Percentiles rank a stretch among this genome's conserved stretches.
Conservation (phyloP, 2,797 vertebrate species). For the Hapalemur alaotrensis region DNA sequence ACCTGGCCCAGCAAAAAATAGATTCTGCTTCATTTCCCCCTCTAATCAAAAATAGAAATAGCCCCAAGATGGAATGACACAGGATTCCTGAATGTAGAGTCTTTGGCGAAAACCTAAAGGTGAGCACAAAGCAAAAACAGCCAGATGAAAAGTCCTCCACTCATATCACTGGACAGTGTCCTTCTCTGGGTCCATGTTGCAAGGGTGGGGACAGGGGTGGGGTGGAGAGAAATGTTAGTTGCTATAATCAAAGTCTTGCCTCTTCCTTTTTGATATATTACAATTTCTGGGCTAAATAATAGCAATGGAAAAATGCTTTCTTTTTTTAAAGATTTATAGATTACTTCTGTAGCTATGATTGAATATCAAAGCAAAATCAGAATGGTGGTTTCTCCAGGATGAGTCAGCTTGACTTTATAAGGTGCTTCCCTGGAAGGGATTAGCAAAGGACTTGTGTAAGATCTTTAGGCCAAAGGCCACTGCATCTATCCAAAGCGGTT, state of each 20-base stretch:
- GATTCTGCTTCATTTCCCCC: background rate
- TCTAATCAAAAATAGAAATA: background rate
- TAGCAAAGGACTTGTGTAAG: background rate
- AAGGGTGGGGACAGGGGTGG: background rate
- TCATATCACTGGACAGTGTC: background rate
- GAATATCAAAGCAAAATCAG: background rate
- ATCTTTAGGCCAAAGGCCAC: background rate
- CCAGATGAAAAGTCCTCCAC: background rate
- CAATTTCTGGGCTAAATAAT: background rate
- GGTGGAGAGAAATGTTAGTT: background rate
- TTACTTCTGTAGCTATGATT: background rate
- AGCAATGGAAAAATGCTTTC: background rate
- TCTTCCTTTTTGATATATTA: background rate
- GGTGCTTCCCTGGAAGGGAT: background rate
- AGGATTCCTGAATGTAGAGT: background rate
- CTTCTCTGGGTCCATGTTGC: background rate
- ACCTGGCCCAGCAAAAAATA: background rate
- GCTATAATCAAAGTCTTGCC: background rate
- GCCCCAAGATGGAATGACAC: background rate
- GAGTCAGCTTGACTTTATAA: background rate
- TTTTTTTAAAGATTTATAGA: background rate
- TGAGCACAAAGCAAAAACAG: background rate
- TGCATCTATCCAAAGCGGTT: background rate
- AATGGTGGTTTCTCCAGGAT: background rate
- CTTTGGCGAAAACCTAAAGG: background rate